These are phyloP conservation scores for Eospalax fontanierii DNA, from an alignment of 2,797 vertebrate species.

Conservation along the genomic window DNA sequence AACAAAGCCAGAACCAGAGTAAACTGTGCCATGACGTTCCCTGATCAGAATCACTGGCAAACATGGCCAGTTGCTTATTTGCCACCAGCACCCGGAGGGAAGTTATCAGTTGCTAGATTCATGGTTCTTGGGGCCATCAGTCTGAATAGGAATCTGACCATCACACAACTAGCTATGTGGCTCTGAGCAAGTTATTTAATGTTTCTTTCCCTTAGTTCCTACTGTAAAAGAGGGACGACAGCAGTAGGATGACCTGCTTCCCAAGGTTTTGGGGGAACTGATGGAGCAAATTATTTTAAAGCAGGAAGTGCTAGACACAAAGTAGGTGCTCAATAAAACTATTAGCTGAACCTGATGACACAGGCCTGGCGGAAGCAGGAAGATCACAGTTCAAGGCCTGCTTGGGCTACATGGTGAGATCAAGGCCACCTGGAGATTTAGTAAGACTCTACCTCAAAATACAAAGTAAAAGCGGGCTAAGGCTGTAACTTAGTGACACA, in stretches of 20 bases:
- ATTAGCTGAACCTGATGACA: not conserved
- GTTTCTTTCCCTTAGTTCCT: slow-evolving; percentile 3
- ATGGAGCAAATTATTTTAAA: slow-evolving; percentile 11
- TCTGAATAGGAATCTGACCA: not conserved
- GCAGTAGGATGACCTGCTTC: not conserved
- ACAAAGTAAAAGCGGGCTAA: not conserved
- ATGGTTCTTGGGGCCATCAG: not conserved
- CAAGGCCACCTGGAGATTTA: not conserved
- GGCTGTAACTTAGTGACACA: not conserved
- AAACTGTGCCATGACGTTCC: not conserved
- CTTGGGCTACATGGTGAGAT: not conserved
- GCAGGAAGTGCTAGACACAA: not conserved
- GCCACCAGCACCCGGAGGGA: not conserved
- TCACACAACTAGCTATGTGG: not conserved
- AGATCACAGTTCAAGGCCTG: not conserved
- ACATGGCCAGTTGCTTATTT: not conserved
- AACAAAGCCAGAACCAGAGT: not conserved
- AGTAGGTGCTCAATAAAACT: not conserved
- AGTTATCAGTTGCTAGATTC: not conserved
- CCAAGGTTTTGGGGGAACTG: not conserved
- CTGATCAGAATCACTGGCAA: not conserved
- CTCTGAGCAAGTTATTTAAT: not conserved
- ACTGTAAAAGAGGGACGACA: not conserved
- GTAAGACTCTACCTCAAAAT: not conserved
- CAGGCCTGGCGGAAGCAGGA: not conserved